Conservation (phyloP, 2,797 vertebrate species). For the Rhodeus uyekii region DNA sequence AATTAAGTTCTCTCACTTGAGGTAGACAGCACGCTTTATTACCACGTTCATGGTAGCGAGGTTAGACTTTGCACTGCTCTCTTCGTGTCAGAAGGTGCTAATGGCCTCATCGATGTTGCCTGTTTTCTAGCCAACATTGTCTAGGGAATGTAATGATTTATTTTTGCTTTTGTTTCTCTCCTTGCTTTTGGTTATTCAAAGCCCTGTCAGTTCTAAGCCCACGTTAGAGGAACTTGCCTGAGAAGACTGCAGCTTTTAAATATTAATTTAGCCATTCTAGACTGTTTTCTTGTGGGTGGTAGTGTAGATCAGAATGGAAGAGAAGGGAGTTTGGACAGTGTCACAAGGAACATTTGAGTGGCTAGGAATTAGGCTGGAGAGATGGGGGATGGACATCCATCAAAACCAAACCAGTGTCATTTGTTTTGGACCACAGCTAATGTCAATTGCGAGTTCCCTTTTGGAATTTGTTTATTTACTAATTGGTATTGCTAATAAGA, state of each 20-base stretch:
- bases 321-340: conserved; percentile 2
- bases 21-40: conserved; percentile 7
- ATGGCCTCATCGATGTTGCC: conserved; percentile 53
- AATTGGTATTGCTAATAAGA: not conserved
- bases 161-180: conserved; percentile 42
- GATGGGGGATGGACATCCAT: conserved; percentile 29
- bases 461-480: not conserved
- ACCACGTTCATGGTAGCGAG: conserved; percentile 29
- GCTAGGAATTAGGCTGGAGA: conserved; percentile 23
- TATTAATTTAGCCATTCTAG: conserved; percentile 54
- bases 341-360: conserved; percentile 39
- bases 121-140: conserved; percentile 39
- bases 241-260: conserved; percentile 52
- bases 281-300: conserved; percentile 44
- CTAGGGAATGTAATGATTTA: conserved; percentile 46
- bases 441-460: conserved; percentile 10
- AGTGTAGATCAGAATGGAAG: conserved; percentile 43
- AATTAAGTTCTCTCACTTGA: conserved; percentile 14
- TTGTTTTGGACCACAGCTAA: conserved; percentile 1
- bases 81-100: conserved; percentile 44
- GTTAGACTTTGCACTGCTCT: conserved; percentile 43
- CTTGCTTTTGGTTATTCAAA: conserved; percentile 34
- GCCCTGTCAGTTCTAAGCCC: not conserved
- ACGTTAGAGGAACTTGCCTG: conserved; percentile 4
- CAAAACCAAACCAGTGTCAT: conserved; percentile 33